These are phyloP conservation scores for Chelon auratus DNA, from an alignment of 2,797 vertebrate species.

Conservation along the genomic window DNA sequence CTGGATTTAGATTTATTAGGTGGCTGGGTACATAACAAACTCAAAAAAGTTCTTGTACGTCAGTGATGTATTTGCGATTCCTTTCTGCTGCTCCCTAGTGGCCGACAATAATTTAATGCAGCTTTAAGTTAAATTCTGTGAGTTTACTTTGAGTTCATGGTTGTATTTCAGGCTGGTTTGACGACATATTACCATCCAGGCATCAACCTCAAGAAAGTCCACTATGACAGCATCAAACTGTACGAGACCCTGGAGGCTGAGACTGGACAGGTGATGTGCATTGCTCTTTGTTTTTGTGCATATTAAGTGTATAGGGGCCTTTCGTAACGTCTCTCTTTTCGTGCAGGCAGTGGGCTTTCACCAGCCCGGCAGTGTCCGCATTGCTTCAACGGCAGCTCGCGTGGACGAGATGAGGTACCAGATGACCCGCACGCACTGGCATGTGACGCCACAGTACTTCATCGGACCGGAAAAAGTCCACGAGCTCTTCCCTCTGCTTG, in stretches of 20 bases:
- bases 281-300: background rate
- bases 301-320: background rate
- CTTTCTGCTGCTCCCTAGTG: too few relatives aligned
- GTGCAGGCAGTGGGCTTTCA: constrained; percentile 93
- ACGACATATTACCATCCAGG: constrained; percentile 98
- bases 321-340: background rate
- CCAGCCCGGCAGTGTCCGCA: constrained; percentile 94
- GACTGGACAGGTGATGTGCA: constrained; percentile 91
- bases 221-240: constrained; percentile 94
- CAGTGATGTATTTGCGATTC: too few relatives aligned
- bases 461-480: constrained; percentile 92
- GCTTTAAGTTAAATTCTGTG: too few relatives aligned
- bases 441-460: constrained; percentile 89
- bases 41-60: too few relatives aligned
- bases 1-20: too few relatives aligned
- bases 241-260: constrained; percentile 94
- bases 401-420: constrained; percentile 98
- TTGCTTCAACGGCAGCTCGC: constrained; percentile 90
- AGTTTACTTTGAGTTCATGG: background rate
- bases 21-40: too few relatives aligned
- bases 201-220: constrained; percentile 98
- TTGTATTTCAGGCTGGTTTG: constrained; percentile 90
- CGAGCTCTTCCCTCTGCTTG: constrained; percentile 92
- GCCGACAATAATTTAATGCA: too few relatives aligned
- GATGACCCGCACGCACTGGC: constrained; percentile 94